These are phyloP conservation scores for Sminthurinus aureus DNA, from an alignment of 2,888 invertebrate genomes.

Conservation along the genomic window DNA sequence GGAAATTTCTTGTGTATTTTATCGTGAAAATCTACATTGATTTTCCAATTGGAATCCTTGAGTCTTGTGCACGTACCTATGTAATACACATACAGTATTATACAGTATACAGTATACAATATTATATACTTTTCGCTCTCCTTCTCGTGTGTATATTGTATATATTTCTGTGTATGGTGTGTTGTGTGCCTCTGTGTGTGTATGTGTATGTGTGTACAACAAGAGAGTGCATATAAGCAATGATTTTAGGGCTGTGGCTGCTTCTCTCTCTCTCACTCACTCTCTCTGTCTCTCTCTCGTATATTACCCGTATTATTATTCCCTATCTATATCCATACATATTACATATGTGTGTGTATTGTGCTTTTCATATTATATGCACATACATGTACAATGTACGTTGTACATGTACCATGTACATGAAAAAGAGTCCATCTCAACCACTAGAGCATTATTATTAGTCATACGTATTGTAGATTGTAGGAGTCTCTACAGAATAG, in stretches of 20 bases:
- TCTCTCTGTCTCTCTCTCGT: background rate
- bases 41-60: conserved; percentile 9
- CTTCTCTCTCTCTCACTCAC: background rate
- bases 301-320: conserved; percentile 10
- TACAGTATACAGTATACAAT: too few relatives aligned
- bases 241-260: conserved; percentile 19
- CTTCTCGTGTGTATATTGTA: too few relatives aligned
- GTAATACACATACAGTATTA: too few relatives aligned
- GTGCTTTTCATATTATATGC: background rate
- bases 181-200: too few relatives aligned
- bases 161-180: too few relatives aligned
- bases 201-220: too few relatives aligned
- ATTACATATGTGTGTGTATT: background rate
- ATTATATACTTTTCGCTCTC: too few relatives aligned
- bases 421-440: background rate
- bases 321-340: background rate
- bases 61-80: background rate
- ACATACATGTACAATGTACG: too few relatives aligned
- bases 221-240: background rate
- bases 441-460: background rate
- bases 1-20: background rate
- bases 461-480: too few relatives aligned
- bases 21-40: conserved; percentile 16
- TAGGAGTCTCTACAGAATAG: too few relatives aligned
- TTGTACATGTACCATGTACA: background rate